These are phyloP conservation scores for Drosophila imparisetae DNA, from an alignment of 2,888 invertebrate genomes.

Conservation along the genomic window DNA sequence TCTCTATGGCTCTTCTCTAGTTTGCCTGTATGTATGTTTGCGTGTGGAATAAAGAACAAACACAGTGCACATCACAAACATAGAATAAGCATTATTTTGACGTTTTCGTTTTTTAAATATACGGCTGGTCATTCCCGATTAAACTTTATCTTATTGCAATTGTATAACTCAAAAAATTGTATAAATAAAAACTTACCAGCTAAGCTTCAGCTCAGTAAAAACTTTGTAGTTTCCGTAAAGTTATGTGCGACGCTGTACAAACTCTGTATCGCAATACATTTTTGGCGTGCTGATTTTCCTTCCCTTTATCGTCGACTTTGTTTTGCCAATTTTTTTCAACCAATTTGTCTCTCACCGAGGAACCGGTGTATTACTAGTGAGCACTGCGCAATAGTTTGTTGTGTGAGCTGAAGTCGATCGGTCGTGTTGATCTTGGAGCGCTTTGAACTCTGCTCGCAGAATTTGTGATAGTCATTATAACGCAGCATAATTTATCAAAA, in stretches of 20 bases:
- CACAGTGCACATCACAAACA: background rate
- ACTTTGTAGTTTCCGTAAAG: background rate
- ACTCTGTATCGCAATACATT: conserved; percentile 3
- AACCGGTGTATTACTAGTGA: conserved; percentile 6
- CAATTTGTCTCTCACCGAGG: conserved; percentile 5
- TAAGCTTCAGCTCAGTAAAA: background rate
- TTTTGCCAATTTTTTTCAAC: background rate
- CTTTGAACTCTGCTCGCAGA: background rate
- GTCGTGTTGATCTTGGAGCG: conserved; percentile 9
- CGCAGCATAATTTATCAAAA: background rate
- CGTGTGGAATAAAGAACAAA: background rate
- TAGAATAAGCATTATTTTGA: background rate
- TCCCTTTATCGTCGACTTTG: conserved; percentile 12
- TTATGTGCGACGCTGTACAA: background rate
- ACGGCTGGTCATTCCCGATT: background rate
- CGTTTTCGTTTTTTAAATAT: background rate
- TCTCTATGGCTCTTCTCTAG: conserved; percentile 1
- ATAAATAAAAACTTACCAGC: background rate
- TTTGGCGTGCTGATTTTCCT: background rate
- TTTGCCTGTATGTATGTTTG: no score
- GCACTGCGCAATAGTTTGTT: conserved; percentile 26
- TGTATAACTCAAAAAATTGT: background rate
- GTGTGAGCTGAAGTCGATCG: conserved; percentile 7
- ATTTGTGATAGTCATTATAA: background rate
- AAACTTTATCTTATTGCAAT: background rate